Percentiles rank a stretch among this genome's conserved stretches.
These are phyloP conservation scores for Aleiodes testaceus DNA, from an alignment of 2,888 invertebrate genomes.

Conservation along the genomic window DNA sequence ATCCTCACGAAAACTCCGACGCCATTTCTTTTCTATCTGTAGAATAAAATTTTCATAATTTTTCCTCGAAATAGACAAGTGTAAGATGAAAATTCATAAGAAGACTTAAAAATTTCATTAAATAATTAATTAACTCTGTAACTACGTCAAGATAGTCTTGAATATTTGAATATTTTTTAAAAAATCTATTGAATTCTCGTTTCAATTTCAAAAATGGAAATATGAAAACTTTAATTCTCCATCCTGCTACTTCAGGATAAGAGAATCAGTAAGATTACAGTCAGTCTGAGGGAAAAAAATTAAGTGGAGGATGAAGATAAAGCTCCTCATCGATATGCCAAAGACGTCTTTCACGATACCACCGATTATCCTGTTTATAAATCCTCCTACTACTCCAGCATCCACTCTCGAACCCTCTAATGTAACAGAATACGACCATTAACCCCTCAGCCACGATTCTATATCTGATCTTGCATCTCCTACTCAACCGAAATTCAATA, in stretches of 20 bases:
- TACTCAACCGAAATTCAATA: constrained; percentile 31
- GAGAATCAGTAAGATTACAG: not conserved
- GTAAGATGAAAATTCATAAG: not conserved
- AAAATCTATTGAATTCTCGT: not conserved
- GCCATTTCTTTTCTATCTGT: not conserved
- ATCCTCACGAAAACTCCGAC: not conserved
- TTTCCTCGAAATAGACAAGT: too few relatives aligned
- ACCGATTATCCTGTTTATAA: constrained; percentile 65
- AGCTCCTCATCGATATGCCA: constrained; percentile 57
- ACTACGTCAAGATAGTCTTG: too few relatives aligned
- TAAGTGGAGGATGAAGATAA: constrained; percentile 41
- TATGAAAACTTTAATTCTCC: constrained; percentile 10
- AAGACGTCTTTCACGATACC: constrained; percentile 59
- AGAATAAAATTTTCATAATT: not conserved
- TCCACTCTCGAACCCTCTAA: constrained; percentile 15
- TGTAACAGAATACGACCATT: constrained; percentile 38
- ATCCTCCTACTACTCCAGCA: constrained; percentile 50
- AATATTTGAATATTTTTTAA: too few relatives aligned
- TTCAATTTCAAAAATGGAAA: not conserved
- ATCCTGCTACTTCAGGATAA: not conserved
- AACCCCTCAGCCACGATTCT: constrained; percentile 6
- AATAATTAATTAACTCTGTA: not conserved
- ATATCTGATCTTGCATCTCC: not conserved
- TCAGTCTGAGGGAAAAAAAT: constrained; percentile 8
- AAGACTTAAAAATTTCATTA: not conserved